phyloP scores from a whole-genome alignment of 2,888 invertebrate genomes.

The Eurytoma californica region DNA sequence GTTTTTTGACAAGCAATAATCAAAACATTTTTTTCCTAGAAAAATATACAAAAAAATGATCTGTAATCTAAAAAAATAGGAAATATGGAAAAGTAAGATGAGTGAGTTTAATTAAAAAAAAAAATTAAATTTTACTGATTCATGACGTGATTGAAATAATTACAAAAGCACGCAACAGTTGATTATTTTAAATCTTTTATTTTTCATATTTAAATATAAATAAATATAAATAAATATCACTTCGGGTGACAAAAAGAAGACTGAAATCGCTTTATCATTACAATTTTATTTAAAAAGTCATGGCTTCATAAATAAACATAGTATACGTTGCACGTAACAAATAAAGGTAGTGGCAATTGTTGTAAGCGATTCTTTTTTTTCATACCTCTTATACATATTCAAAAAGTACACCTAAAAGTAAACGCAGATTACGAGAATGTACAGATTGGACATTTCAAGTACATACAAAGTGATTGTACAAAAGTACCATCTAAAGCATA shows the following conservation, averaged over 20 bases:
- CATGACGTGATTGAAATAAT: no score
- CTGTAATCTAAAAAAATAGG: no score
- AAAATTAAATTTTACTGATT: no score
- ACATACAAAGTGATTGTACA: conserved; percentile 35
- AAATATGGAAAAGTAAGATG: no score
- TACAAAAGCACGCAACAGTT: background rate
- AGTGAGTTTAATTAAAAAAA: no score
- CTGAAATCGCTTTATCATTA: background rate
- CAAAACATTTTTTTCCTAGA: conserved; percentile 1
- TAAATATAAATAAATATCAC: conserved; percentile 32
- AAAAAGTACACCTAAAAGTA: conserved; percentile 18
- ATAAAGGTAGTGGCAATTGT: conserved; percentile 9
- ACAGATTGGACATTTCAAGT: conserved; percentile 15
- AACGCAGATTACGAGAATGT: conserved; percentile 17
- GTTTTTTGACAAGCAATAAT: background rate
- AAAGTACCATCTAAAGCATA: conserved; percentile 44
- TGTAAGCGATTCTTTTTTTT: background rate
- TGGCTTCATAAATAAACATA: conserved; percentile 16
- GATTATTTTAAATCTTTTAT: conserved; percentile 12
- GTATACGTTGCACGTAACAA: conserved; percentile 2
- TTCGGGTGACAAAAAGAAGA: conserved; percentile 12
- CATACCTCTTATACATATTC: conserved; percentile 6
- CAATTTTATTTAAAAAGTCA: conserved; percentile 41
- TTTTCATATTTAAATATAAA: conserved; percentile 32
- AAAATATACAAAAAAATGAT: no score